These are phyloP conservation scores for Achroia grisella DNA, from an alignment of 1,140 invertebrate species.

Conservation along the genomic window DNA sequence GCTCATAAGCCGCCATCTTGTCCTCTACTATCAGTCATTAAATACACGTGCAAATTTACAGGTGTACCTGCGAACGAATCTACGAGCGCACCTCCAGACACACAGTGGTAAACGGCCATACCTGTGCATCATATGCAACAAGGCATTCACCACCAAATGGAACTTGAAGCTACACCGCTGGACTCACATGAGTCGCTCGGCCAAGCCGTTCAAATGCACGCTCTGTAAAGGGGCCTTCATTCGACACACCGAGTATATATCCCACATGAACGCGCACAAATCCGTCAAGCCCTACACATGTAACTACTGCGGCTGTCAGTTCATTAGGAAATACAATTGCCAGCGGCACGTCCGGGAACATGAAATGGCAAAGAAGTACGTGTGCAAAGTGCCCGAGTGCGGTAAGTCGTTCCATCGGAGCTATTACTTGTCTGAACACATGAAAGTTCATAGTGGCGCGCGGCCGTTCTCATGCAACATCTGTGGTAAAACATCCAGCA, in stretches of 20 bases:
- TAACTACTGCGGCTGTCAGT: slow-evolving; percentile 94
- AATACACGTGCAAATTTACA: slow-evolving; percentile 14
- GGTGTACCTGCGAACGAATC: slow-evolving; percentile 84
- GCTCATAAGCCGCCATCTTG: not conserved
- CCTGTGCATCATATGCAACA: slow-evolving; percentile 87
- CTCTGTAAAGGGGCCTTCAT: slow-evolving; percentile 89
- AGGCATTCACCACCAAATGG: slow-evolving; percentile 90
- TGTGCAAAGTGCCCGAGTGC: slow-evolving; percentile 86
- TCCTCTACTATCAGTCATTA: not conserved
- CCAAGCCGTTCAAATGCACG: slow-evolving; percentile 90
- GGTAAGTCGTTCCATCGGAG: slow-evolving; percentile 89
- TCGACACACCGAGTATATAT: slow-evolving; percentile 83
- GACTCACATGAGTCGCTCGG: slow-evolving; percentile 88
- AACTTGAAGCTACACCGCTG: slow-evolving; percentile 91
- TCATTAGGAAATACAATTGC: slow-evolving; percentile 94
- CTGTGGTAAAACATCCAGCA: slow-evolving; percentile 89
- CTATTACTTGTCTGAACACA: slow-evolving; percentile 90
- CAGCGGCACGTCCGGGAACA: slow-evolving; percentile 93
- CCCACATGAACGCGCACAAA: slow-evolving; percentile 89
- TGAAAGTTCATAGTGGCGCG: slow-evolving; percentile 88
- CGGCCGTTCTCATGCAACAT: slow-evolving; percentile 89
- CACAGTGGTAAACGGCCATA: slow-evolving; percentile 84
- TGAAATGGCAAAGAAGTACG: slow-evolving; percentile 90
- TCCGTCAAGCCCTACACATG: slow-evolving; percentile 89
- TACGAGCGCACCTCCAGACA: slow-evolving; percentile 86